Base-by-base conservation (phyloP, 2,797 vertebrate species). In the Graptemys geographica region DNA sequence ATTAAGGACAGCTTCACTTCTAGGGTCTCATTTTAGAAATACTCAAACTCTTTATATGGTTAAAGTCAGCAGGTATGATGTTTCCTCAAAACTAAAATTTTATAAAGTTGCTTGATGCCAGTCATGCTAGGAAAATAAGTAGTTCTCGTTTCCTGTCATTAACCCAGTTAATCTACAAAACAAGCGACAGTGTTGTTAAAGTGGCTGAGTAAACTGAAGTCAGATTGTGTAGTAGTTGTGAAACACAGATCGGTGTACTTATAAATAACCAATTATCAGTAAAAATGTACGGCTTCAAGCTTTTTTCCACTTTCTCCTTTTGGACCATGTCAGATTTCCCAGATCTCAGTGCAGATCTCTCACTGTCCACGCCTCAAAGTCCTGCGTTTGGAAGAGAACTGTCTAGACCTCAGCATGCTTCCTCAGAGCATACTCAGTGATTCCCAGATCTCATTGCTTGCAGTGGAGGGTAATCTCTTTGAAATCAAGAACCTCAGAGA, bases 361-460 rank as follows among this genome's bases (percentile, higher is more conserved):
- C 97, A 62, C 51, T 99, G 99, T 96, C 99, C 99, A 31, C 99
- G 99, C 44, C 99, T 99, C 93, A 99, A 99, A 98, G 99, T 99
- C 74, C 98, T 99, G 44, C 99, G 99, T n/a, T 98, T 99, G 95
- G 99, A 99, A 98, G 99, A 99, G 97, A 99, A 99, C 97, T 99
- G 99, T 90, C 98, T 99, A 97, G 99, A 99, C 84, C 98, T 99
- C 91, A 97, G 98, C 86, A 99, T 99, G 98, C 98, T 99, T 95
- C 99, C 99, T 23, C 89, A 97, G 44, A 98, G 99, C 93, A 98
- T 99, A 97, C 98, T 99, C 94, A 98, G 97, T 1, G 98, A 99
- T 91, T 99, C 99, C 28, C 99, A 99, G 95, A 99, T 99, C 93
- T 99, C 99, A 33, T 97, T 99, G 88, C 99, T 99, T 95, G 99